phyloP scores from a whole-genome alignment of 2,113 vertebrate species.

The Protomyctophum bolini region DNA sequence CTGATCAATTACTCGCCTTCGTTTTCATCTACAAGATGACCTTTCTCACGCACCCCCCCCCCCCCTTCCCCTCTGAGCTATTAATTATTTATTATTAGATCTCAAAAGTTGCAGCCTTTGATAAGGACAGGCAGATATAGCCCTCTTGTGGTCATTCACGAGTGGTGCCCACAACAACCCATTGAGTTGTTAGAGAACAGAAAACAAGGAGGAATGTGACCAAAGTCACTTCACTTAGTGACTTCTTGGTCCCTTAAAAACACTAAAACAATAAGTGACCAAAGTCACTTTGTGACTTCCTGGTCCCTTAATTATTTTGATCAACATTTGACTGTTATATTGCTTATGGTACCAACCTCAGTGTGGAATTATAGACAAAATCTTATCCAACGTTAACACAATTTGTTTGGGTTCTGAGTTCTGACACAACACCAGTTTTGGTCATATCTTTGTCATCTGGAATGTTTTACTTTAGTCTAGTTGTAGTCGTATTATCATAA shows the following conservation, averaged over 20 bases:
- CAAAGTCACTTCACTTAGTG: not conserved
- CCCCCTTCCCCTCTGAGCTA: too few relatives aligned
- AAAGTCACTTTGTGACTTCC: not conserved
- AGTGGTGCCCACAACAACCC: too few relatives aligned
- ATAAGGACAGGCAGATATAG: not conserved
- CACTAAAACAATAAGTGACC: not conserved
- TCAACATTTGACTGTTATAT: too few relatives aligned
- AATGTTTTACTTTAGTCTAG: too few relatives aligned
- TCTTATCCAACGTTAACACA: too few relatives aligned
- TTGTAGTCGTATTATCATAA: too few relatives aligned
- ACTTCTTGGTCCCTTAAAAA: not conserved
- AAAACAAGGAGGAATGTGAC: not conserved
- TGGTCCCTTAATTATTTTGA: not conserved
- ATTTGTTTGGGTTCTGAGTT: too few relatives aligned
- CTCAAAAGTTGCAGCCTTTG: not conserved
- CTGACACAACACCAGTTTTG: too few relatives aligned
- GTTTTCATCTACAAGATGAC: conserved; percentile 47
- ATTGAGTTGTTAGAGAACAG: not conserved
- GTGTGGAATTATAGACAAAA: too few relatives aligned
- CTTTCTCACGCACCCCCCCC: too few relatives aligned
- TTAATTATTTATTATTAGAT: not conserved
- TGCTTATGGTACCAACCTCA: too few relatives aligned
- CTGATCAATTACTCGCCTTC: conserved; percentile 25
- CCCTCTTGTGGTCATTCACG: conserved; percentile 2
- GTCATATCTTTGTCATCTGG: too few relatives aligned